Conservation (phyloP, 2,888 invertebrate genomes). For the Synergus japonicus region DNA sequence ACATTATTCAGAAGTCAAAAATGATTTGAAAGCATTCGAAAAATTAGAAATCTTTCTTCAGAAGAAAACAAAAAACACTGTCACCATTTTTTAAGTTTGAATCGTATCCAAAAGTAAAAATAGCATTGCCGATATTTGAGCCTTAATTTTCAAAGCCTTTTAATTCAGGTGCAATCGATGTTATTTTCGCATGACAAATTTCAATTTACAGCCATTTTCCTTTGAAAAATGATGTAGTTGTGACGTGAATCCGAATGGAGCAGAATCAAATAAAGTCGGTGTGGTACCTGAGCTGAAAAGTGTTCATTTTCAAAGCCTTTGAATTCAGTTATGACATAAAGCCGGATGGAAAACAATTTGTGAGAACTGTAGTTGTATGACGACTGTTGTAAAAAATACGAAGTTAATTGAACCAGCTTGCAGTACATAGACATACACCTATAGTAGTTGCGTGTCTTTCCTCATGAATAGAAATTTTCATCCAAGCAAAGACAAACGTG, state of each 20-base stretch:
- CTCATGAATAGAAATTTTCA: constrained; percentile 20
- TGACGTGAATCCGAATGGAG: neutral
- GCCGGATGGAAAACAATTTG: neutral
- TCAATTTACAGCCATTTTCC: neutral
- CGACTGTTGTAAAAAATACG: constrained; percentile 3
- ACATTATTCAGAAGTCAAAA: neutral
- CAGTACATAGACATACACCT: neutral
- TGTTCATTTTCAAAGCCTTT: no score
- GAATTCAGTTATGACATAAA: neutral
- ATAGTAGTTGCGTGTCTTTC: constrained; percentile 11
- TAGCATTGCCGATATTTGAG: no score
- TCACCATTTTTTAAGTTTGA: neutral
- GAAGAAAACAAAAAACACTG: no score
- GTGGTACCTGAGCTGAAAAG: no score
- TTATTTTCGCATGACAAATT: neutral
- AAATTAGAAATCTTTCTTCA: no score
- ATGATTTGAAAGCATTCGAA: no score
- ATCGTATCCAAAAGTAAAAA: neutral
- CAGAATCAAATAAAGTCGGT: no score
- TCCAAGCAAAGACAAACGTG: neutral
- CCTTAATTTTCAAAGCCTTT: no score
- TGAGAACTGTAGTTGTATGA: neutral
- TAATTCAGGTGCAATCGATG: neutral
- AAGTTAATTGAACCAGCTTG: constrained; percentile 15
- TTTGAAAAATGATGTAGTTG: neutral